Conservation (phyloP, 30 jellyfish, hydroid and myxozoan species). For the Aurelia sp. region DNA sequence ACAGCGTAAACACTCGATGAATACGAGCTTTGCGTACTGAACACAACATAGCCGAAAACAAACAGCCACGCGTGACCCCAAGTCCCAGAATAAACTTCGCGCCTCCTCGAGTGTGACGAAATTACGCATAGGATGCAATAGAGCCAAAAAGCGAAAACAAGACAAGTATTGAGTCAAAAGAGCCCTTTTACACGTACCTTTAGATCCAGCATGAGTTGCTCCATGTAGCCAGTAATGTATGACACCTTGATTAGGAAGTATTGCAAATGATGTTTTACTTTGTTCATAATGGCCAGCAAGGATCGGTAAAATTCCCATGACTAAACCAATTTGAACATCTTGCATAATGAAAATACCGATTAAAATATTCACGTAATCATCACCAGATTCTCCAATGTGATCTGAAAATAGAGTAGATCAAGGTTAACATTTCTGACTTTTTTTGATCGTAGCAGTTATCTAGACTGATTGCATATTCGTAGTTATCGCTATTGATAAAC, state of each 20-base stretch:
- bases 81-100: too few relatives aligned
- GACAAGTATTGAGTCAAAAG: too few relatives aligned
- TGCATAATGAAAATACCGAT: constrained; percentile 85
- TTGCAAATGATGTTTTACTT: constrained; percentile 70
- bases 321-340: constrained; percentile 86
- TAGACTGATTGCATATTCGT: too few relatives aligned
- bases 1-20: too few relatives aligned
- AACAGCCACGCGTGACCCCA: too few relatives aligned
- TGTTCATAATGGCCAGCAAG: constrained; percentile 90
- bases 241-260: constrained; percentile 71
- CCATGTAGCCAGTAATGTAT: constrained; percentile 92
- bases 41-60: too few relatives aligned
- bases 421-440: background rate
- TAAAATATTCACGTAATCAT: constrained; percentile 71
- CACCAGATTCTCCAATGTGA: constrained; percentile 45
- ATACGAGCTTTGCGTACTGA: too few relatives aligned
- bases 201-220: constrained; percentile 74
- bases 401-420: constrained; percentile 26
- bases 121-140: too few relatives aligned
- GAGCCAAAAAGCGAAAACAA: too few relatives aligned
- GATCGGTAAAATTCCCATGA: constrained; percentile 92
- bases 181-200: constrained; percentile 7
- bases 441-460: background rate
- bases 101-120: too few relatives aligned
- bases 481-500: too few relatives aligned